Conservation (phyloP, 2,797 vertebrate genomes). For the Hippopotamyrus pictus region DNA sequence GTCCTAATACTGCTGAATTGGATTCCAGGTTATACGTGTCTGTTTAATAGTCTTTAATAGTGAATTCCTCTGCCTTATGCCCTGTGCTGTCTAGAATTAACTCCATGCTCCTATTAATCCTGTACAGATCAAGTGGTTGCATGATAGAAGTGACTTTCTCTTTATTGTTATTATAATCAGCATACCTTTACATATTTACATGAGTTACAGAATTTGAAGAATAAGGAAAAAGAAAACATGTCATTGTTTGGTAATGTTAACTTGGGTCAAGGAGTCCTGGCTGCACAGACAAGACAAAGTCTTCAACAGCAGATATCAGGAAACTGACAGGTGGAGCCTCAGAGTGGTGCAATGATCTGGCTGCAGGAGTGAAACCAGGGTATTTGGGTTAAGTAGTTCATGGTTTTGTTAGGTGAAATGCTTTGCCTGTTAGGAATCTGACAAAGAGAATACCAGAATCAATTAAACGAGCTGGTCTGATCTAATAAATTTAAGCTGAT, state of each 20-base stretch:
- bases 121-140: not conserved
- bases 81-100: not conserved
- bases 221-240: not conserved
- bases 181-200: not conserved
- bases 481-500: not conserved
- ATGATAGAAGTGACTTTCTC: too few species aligned
- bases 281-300: not conserved
- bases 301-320: not conserved
- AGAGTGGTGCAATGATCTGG: not conserved
- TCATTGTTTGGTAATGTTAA: not conserved
- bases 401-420: not conserved
- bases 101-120: not conserved
- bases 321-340: not conserved
- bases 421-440: not conserved
- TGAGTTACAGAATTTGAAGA: not conserved
- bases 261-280: not conserved
- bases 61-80: not conserved
- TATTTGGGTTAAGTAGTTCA: not conserved
- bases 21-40: not conserved
- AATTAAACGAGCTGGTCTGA: not conserved
- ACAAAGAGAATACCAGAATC: not conserved
- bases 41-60: not conserved
- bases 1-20: not conserved
- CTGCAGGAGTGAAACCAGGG: not conserved
- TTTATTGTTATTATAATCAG: not conserved